Evolutionary conservation across 2,888 invertebrate genomes (phyloP), one percentile per base, ranked within the genome.

Genomic region (Himalopsyche tibetana): DNA sequence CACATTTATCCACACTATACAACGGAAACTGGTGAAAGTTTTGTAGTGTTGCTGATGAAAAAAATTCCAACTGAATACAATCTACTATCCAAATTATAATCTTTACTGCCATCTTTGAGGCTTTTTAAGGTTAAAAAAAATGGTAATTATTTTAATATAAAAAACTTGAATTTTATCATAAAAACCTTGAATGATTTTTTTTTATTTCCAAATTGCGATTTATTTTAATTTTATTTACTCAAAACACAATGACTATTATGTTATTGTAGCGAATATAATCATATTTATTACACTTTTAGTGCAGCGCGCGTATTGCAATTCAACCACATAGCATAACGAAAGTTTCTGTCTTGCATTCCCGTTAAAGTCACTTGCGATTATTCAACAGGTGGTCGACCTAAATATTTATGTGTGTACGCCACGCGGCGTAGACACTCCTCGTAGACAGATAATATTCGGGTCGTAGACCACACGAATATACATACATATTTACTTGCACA

Each of bases 331-430:
- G 28, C 28, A 28, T 28, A 28, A 28, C 51, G 28, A 36, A 74
- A 74, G 74, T 36, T 74, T 74, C 74, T 74, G 74, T 74, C 74
- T 74, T 74, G 36, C 74, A 28, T 74, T 74, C 36, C 36, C 74
- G 74, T 74, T 74, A 74, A 74, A 74, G 74, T 74, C 74, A 74
- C 74, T 74, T 36, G 15, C 15, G 15, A 74, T 36, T 38, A 74
- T 74, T 36, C 74, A 74, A 74, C 74, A 38, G 74, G 74, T 74
- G 74, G 74, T 36, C 74, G 74, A 74, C 74, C 74, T 36, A 74
- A 74, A 74, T 74, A 74, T 74, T 36, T 74, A 74, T 36, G 38
- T 12, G 74, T 36, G 12, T 36, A 36, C 36, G 38, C 12, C 36
- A 38, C 74, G 74, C 74, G 38, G 74, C 74, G 74, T 74, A 74